Evolutionary conservation across 1,140 invertebrate species (phyloP), one percentile per base, ranked within the genome.

Genomic region (Cydia amplana): DNA sequence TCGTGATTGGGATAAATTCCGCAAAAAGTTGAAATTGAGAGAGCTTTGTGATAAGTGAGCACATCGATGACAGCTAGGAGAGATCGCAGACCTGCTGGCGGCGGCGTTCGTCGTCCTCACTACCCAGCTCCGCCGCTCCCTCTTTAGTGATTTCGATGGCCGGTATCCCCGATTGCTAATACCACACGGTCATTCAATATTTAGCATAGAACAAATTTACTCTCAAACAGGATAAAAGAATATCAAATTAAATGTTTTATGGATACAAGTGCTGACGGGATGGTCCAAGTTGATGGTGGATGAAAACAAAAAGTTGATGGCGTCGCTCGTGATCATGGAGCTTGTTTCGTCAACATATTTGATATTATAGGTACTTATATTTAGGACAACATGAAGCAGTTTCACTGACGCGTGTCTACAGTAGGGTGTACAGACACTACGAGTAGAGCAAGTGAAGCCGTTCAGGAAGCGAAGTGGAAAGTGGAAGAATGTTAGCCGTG

Each of bases 61-160:
- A 91, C 91, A 92, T 91, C 89, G 91, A 92, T 88, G 88, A 86
- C 88, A 91, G 83, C 78, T 86, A 90, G 86, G 82, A 87, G 86
- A 87, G 85, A 90, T 87, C 89, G 83, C 91, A 92, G 92, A 93
- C 93, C 93, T 95, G 93, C 82, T 90, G 92, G 78, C 89, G 87
- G 83, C 90, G 90, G 65, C 87, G 88, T 77, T 94, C 93, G 82
- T 94, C 94, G 80, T 95, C 94, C 82, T 94, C 94, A 80, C 93
- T 93, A 86, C 91, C 85, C 85, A 91, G 86, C 87, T 91, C 92
- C 87, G 85, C 80, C 73, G 88, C 87, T 76, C 95, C 95, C 91
- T 98, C 97, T 94, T 97, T 96, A 81, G 97, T 98, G 85, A 98
- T 98, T 95, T 98, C 97, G 94, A 95, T 94, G 88, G 95, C 95